These are phyloP conservation scores for Aleadryas rufinucha DNA, from an alignment of 2,113 vertebrate species.

Conservation along the genomic window DNA sequence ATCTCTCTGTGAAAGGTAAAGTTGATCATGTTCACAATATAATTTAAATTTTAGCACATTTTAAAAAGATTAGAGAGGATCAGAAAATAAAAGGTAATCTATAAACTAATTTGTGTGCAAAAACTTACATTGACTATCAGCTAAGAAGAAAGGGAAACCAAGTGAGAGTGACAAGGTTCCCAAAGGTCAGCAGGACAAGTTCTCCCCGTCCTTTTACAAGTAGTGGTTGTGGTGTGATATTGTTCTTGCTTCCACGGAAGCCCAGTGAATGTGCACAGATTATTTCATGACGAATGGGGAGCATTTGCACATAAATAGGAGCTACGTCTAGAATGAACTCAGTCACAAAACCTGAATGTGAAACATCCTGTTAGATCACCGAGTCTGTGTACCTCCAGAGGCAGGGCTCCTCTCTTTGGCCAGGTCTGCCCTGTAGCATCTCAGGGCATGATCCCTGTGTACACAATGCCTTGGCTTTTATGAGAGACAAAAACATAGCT, in stretches of 20 bases:
- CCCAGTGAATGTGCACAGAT: not conserved
- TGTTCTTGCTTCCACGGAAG: not conserved
- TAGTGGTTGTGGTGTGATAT: not conserved
- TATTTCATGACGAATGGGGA: not conserved
- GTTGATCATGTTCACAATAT: not conserved
- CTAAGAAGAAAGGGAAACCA: not conserved
- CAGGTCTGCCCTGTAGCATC: not conserved
- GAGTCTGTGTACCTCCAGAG: not conserved
- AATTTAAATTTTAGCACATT: not conserved
- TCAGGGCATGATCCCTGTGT: not conserved
- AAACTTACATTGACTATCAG: not conserved
- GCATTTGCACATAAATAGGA: not conserved
- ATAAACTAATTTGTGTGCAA: not conserved
- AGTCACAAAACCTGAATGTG: not conserved
- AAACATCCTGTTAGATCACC: not conserved
- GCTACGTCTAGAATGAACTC: not conserved
- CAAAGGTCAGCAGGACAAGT: not conserved
- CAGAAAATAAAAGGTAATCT: not conserved
- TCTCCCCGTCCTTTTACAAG: not conserved
- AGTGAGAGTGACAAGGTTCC: not conserved
- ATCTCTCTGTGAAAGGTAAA: not conserved
- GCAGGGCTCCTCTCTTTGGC: not conserved
- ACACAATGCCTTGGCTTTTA: not conserved
- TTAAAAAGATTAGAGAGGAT: not conserved
- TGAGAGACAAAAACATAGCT: not conserved